Evolutionary conservation across 2,113 vertebrate species (phyloP).

Genomic region (Grantiella picta): DNA sequence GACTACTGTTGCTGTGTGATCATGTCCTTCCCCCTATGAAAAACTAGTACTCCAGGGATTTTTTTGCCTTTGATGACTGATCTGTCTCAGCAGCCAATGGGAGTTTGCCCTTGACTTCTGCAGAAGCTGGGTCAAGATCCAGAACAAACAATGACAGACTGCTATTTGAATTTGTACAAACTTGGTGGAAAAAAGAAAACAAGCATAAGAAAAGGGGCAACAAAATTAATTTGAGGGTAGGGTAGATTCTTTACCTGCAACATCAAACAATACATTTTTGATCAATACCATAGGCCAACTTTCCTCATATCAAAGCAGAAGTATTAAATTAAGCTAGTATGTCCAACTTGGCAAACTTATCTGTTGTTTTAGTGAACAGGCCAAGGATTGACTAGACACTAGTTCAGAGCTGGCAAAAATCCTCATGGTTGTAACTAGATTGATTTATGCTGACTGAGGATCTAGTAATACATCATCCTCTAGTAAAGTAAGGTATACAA

Average conservation of each 20-base stretch:
- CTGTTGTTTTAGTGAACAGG: not conserved
- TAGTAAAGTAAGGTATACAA: not conserved
- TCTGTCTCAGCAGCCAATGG: not conserved
- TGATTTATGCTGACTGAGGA: not conserved
- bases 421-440: not conserved
- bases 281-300: rapidly evolving
- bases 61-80: not conserved
- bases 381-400: slow-evolving; percentile 14
- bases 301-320: not conserved
- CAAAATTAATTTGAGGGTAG: not conserved
- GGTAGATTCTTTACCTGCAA: not conserved
- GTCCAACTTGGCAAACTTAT: slow-evolving; percentile 2
- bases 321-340: not conserved
- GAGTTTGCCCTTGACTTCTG: not conserved
- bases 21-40: not conserved
- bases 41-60: not conserved
- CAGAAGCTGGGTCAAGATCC: not conserved
- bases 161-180: not conserved
- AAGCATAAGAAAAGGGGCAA: not conserved
- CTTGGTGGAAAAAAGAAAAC: not conserved
- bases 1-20: not conserved
- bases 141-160: not conserved
- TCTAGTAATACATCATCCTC: not conserved
- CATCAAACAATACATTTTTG: not conserved
- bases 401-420: slow-evolving; percentile 22